Base-by-base conservation (phyloP, 2,888 invertebrate genomes). In the Aphodius granarius region DNA sequence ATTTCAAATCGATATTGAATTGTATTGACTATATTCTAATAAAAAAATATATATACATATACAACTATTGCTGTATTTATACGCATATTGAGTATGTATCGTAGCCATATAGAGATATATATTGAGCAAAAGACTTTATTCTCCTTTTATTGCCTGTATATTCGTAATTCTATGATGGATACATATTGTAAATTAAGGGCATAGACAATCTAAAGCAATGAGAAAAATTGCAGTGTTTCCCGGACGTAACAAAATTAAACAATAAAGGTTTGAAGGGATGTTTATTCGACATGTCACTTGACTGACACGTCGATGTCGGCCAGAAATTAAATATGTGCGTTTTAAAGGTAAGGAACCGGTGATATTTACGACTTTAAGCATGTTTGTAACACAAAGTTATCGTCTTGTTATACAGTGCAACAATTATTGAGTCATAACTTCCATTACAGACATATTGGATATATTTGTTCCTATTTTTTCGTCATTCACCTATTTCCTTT, bases 131-230 rank as follows among this genome's bases (percentile, higher is more conserved):
- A 71, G 63, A 71, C 71, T 68, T 73, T 63, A 22, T 19, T 71
- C 62, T 64, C 43, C 63, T 64, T 71, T 74, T 64, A 71, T 71
- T 62, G 43, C 71, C 22, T 71, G 68, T 43, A 23, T 43, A 18
- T 18, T 43, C 43, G 13, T 43, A 43, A 2, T 43, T 43, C 43
- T 6, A 43, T 43, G 43, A 43, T 13, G 13, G 6, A 68, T n/a
- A 72, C 66, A 72, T 72, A 72, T 66, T 43, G 65, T 76, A 73
- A 66, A 71, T 70, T 71, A 73, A 70, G 70, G 70, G 76, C 76
- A 76, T 73, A 73, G 76, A 76, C 76, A 76, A 76, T 76, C 76
- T 76, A 43, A 71, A 71, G 62, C 21, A 68, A 73, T 18, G 65
- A 15, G 21, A 64, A 73, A 16, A 43, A 71, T 43, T 71, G 43